phyloP scores from a whole-genome alignment of 2,113 vertebrate genomes.

The Gopherus flavomarginatus region DNA sequence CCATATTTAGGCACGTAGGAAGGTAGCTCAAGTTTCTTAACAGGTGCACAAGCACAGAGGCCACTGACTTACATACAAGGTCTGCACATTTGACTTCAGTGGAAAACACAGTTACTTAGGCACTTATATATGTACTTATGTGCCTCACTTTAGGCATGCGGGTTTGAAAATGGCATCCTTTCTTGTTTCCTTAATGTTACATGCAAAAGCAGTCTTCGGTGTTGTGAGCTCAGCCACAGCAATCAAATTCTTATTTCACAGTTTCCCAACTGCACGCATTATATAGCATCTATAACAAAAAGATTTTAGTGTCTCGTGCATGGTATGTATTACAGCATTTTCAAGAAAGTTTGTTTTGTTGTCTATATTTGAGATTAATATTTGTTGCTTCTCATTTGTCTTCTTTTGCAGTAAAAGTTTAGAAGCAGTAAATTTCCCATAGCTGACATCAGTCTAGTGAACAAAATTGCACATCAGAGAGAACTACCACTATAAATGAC shows the following conservation, averaged over 20 bases:
- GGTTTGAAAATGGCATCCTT: background rate
- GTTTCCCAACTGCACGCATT: background rate
- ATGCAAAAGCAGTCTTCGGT: background rate
- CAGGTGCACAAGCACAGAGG: too few relatives aligned
- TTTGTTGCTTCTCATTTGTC: background rate
- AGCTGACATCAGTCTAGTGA: background rate
- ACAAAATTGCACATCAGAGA: conserved; percentile 25
- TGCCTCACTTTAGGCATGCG: background rate
- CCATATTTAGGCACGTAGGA: too few relatives aligned
- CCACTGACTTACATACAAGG: too few relatives aligned
- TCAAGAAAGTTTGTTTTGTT: background rate
- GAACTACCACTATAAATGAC: background rate
- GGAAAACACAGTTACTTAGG: too few relatives aligned
- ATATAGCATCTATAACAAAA: background rate
- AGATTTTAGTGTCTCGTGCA: background rate
- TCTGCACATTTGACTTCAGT: too few relatives aligned
- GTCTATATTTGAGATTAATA: background rate
- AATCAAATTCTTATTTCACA: background rate
- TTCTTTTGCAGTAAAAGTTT: background rate
- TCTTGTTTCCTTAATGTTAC: background rate
- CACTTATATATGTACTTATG: background rate
- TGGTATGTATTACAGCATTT: background rate
- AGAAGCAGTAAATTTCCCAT: background rate
- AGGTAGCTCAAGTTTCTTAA: too few relatives aligned
- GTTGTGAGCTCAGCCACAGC: background rate